These are phyloP conservation scores for Crocodylus rhombifer DNA, from an alignment of 2,797 vertebrate genomes.

Conservation along the genomic window DNA sequence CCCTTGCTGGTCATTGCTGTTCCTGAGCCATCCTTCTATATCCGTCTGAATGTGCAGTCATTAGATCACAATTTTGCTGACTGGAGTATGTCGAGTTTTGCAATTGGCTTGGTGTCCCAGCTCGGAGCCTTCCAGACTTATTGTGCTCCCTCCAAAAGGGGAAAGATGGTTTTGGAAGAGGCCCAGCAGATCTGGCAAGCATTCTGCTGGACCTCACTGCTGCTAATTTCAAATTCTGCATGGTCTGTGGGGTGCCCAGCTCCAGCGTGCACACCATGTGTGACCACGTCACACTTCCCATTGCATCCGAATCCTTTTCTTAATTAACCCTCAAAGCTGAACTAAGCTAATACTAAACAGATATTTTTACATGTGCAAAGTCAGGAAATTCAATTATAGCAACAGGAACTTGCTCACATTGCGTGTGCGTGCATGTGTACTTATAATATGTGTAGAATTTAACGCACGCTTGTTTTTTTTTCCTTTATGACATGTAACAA, in stretches of 20 bases:
- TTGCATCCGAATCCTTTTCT: not conserved
- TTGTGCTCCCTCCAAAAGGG: conserved; percentile 47
- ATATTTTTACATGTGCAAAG: not conserved
- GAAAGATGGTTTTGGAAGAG: conserved; percentile 59
- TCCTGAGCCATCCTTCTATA: not conserved
- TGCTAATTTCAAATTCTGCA: conserved; percentile 51
- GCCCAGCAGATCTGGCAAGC: conserved; percentile 55
- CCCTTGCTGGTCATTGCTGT: not conserved
- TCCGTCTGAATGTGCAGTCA: not conserved
- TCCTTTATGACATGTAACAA: not conserved
- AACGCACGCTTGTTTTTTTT: not conserved
- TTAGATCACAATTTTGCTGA: not conserved
- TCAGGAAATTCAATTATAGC: not conserved
- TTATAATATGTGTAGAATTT: not conserved
- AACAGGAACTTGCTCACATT: not conserved
- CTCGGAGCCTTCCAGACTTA: not conserved
- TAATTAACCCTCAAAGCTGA: not conserved
- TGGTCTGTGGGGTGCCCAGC: conserved; percentile 48
- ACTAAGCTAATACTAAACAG: not conserved
- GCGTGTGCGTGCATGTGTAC: not conserved
- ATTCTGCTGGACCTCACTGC: not conserved
- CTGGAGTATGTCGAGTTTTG: not conserved
- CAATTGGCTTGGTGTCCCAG: conserved; percentile 6
- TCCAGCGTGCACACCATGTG: conserved; percentile 14
- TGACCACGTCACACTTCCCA: not conserved